Evolutionary conservation across 1,140 invertebrate species (phyloP), one percentile per base, ranked within the genome.

Genomic region (Whitmania pigra): DNA sequence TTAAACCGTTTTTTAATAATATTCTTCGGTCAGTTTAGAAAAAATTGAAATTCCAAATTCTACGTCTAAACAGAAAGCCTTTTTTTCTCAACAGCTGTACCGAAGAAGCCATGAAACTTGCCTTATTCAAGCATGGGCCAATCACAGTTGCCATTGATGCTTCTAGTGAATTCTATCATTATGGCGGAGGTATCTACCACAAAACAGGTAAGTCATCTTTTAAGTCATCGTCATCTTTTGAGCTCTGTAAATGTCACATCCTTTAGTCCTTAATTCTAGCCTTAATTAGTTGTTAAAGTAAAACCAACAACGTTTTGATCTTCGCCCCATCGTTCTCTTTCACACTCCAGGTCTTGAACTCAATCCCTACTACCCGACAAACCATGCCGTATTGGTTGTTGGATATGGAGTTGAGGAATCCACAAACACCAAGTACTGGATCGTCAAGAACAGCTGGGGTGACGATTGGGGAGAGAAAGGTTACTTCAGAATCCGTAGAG

Each of bases 401-500:
- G 81, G 81, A 2, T 82, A 81, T 75, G 82, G 82, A 0, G 71
- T 67, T 17, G 82, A 81, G 20, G 72, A 75, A 40, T 69, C 69
- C 0, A 72, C 71, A 31, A 76, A 77, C 0, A 69, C 78, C 63
- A 76, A 78, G 60, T 83, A 77, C 74, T 83, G 82, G 82, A 78
- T 77, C 18, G 78, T 82, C 2, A 81, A 82, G 72, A 83, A 83
- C 71, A 85, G 84, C 63, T 87, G 86, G 86, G 85, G 85, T 11
- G 49, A 27, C 3, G 29, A 22, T 17, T 71, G 70, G 86, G 86
- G 86, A 9, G 84, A 86, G 73, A 73, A 82, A 2, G 86, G 86
- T 22, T 83, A 77, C 74, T 83, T 83, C 76, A 76, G 84, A 40
- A 86, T 87, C 54, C 77, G 79, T 57, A 78, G 85, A 70, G 85